Conservation (phyloP, 1,140 invertebrate species). For the Rhagoletis pomonella region DNA sequence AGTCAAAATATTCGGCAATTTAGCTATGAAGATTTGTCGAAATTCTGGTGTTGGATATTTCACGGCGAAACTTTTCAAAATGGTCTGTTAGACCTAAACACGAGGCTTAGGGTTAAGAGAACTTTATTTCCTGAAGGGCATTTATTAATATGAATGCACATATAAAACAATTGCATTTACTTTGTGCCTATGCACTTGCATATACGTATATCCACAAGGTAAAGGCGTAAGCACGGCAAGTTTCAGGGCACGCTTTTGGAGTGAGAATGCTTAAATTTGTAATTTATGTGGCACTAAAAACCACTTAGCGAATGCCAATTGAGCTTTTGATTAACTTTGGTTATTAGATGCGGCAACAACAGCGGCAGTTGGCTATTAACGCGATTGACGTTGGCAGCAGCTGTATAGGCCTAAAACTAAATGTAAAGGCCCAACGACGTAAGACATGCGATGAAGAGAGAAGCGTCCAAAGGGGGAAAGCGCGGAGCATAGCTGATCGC, state of each 20-base stretch:
- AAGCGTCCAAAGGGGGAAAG: background rate
- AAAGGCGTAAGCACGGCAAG: background rate
- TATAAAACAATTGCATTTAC: constrained; percentile 15
- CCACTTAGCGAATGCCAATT: constrained; percentile 31
- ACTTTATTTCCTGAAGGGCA: background rate
- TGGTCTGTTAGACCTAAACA: no score
- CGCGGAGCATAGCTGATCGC: background rate
- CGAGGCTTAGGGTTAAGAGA: no score
- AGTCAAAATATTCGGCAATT: no score
- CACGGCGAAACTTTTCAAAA: no score
- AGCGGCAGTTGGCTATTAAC: constrained; percentile 10
- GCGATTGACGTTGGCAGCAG: background rate
- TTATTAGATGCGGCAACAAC: background rate
- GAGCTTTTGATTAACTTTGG: background rate
- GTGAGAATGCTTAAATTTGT: constrained; percentile 26
- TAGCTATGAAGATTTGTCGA: no score
- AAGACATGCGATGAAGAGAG: background rate
- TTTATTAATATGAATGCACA: background rate
- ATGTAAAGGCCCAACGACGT: background rate
- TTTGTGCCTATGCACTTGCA: background rate
- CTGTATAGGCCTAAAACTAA: background rate
- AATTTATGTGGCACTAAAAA: constrained; percentile 47
- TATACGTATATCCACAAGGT: background rate
- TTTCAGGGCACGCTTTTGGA: background rate
- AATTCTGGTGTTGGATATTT: no score